phyloP scores from a whole-genome alignment of 2,797 vertebrate genomes.

The Etheostoma perlongum region DNA sequence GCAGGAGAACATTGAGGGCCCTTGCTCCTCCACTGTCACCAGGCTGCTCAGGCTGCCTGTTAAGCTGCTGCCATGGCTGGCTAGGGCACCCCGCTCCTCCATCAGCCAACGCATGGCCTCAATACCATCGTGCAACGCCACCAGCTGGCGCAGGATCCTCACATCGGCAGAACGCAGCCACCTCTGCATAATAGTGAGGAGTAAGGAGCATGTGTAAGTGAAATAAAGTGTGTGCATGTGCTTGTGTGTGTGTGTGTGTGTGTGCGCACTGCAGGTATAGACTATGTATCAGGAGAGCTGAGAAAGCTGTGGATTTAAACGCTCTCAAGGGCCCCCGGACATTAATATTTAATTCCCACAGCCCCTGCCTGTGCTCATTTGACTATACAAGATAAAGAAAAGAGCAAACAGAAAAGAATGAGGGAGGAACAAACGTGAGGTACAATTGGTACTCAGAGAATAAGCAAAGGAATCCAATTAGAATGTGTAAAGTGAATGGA shows the following conservation, averaged over 20 bases:
- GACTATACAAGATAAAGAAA: not conserved
- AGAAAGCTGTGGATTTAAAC: not conserved
- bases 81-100: constrained; percentile 85
- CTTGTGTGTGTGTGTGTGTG: not conserved
- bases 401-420: not conserved
- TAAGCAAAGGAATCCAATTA: constrained; percentile 44
- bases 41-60: constrained; percentile 92
- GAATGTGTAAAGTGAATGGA: constrained; percentile 26
- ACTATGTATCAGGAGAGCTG: no score
- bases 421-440: not conserved
- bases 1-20: constrained; percentile 35
- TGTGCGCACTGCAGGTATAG: not conserved
- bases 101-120: constrained; percentile 92
- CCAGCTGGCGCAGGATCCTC: constrained; percentile 91
- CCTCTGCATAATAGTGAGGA: constrained; percentile 75
- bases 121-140: constrained; percentile 91
- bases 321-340: not conserved
- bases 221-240: not conserved
- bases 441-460: not conserved
- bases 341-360: not conserved
- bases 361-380: not conserved
- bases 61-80: constrained; percentile 90
- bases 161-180: constrained; percentile 89
- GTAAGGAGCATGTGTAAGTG: not conserved
- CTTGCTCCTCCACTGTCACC: constrained; percentile 79